phyloP scores from a whole-genome alignment of 2,113 vertebrate species.

The Salvelinus namaycush region DNA sequence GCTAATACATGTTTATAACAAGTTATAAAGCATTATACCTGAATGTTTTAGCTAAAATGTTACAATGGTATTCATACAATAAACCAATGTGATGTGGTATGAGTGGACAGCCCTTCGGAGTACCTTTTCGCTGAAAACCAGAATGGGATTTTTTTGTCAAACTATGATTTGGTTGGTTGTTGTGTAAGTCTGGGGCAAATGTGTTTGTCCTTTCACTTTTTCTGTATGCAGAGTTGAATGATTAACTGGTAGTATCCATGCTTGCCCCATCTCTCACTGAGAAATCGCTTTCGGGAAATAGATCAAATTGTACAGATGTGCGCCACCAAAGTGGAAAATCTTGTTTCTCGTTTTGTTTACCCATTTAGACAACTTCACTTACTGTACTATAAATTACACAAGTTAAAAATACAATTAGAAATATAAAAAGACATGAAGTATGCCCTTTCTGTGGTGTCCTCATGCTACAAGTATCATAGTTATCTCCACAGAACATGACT shows the following conservation, averaged over 20 bases:
- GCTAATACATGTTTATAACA: too few relatives aligned
- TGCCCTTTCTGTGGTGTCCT: conserved; percentile 16
- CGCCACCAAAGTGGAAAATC: neutral
- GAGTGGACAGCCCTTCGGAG: neutral
- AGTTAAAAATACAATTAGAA: too few relatives aligned
- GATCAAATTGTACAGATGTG: neutral
- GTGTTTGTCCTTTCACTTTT: conserved; percentile 28
- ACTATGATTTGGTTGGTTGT: neutral
- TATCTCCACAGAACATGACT: conserved; percentile 42
- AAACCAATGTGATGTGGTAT: neutral
- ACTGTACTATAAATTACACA: neutral
- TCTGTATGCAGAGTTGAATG: conserved; percentile 41
- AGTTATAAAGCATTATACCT: too few relatives aligned
- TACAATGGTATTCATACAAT: neutral
- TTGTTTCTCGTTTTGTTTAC: neutral
- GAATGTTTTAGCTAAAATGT: neutral
- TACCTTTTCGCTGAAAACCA: conserved; percentile 11
- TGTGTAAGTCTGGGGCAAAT: conserved; percentile 24
- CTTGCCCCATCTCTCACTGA: conserved; percentile 24
- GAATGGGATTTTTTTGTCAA: neutral
- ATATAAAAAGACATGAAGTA: neutral
- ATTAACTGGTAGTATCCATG: conserved; percentile 51
- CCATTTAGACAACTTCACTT: neutral
- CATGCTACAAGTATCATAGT: conserved; percentile 1
- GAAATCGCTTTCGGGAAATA: conserved; percentile 26